phyloP scores from a whole-genome alignment of 2,113 vertebrate genomes.

The Zosterops hypoxanthus region DNA sequence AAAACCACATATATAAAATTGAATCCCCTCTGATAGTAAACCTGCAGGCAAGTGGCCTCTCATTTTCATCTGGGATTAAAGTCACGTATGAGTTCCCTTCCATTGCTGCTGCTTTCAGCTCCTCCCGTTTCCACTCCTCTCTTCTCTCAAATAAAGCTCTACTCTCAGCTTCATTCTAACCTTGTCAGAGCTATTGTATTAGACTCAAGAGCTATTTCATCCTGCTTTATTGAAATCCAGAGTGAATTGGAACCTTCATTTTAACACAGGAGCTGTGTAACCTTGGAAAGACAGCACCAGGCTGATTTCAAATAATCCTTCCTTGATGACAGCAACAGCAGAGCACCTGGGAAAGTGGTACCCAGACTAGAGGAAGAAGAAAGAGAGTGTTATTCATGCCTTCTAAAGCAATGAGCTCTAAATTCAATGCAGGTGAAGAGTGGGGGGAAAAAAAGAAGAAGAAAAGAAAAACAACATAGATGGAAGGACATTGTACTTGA shows the following conservation, averaged over 20 bases:
- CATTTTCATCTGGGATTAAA: not conserved
- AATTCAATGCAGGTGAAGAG: not conserved
- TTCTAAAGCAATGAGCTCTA: not conserved
- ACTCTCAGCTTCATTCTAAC: not conserved
- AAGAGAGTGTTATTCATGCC: not conserved
- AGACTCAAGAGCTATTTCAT: not conserved
- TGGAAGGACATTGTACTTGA: not conserved
- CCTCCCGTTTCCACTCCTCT: not conserved
- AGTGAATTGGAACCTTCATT: not conserved
- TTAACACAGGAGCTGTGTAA: not conserved
- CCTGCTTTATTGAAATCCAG: not conserved
- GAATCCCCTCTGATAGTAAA: not conserved
- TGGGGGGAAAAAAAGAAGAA: not conserved
- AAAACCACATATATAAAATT: not conserved
- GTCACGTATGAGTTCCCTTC: not conserved
- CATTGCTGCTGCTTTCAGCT: not conserved
- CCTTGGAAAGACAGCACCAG: not conserved
- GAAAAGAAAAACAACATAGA: not conserved
- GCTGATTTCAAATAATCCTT: not conserved
- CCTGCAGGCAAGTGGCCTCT: not conserved
- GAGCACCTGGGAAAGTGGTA: not conserved
- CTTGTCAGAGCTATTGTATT: not conserved
- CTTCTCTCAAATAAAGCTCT: not conserved
- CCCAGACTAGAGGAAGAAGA: not conserved
- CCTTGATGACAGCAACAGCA: not conserved